Conservation (phyloP, 2,888 invertebrate genomes). For the Acronicta aceris region DNA sequence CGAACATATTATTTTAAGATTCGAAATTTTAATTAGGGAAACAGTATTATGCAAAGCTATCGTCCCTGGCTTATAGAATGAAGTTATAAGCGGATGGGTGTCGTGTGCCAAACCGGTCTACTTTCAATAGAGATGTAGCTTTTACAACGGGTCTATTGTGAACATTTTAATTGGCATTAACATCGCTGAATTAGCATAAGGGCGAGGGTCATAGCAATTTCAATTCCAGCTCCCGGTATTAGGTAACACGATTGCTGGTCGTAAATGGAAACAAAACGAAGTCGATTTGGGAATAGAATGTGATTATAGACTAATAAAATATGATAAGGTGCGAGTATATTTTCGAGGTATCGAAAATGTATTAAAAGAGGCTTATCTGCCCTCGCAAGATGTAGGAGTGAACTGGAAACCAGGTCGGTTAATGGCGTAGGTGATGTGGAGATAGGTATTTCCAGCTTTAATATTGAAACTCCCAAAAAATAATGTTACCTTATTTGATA, state of each 20-base stretch:
- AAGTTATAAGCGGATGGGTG: constrained; percentile 57
- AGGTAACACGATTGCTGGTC: constrained; percentile 43
- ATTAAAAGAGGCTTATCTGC: constrained; percentile 44
- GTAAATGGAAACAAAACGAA: constrained; percentile 39
- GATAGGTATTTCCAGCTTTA: neutral
- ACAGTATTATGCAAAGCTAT: constrained; percentile 60
- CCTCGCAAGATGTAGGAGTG: constrained; percentile 37
- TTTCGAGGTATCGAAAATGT: constrained; percentile 33
- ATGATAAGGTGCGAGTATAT: constrained; percentile 45
- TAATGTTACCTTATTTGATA: too few species aligned
- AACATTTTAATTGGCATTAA: constrained; percentile 84
- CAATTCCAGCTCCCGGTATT: constrained; percentile 58
- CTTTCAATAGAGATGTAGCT: constrained; percentile 73
- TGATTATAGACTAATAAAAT: constrained; percentile 37
- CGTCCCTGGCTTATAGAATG: constrained; percentile 48
- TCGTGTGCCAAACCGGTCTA: constrained; percentile 81
- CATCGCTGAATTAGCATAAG: constrained; percentile 72
- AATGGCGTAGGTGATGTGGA: constrained; percentile 8
- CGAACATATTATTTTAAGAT: constrained; percentile 35
- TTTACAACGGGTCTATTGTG: constrained; percentile 75
- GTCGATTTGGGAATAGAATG: constrained; percentile 31
- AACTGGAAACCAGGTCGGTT: constrained; percentile 4
- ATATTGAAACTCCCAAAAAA: neutral
- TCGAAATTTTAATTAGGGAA: constrained; percentile 57
- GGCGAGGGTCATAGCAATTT: constrained; percentile 67